Evolutionary conservation across 2,113 vertebrate species (phyloP).

Genomic region (Tachysurus vachellii): DNA sequence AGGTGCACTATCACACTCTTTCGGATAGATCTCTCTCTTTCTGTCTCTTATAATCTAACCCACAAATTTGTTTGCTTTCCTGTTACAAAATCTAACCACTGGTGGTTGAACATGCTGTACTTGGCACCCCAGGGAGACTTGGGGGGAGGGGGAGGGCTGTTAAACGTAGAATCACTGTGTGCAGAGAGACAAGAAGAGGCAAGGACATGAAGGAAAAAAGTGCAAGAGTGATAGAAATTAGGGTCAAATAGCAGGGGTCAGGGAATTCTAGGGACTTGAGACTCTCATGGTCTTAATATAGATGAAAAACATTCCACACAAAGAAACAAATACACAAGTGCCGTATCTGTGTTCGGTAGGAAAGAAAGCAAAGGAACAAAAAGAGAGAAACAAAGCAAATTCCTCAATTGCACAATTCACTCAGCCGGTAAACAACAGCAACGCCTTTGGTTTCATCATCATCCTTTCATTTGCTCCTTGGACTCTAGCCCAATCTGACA

Average conservation of each 20-base stretch:
- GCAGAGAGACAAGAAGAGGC: background rate
- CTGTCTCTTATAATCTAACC: background rate
- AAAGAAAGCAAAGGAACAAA: background rate
- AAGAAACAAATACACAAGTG: background rate
- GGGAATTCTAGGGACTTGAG: constrained; percentile 19
- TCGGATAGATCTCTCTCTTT: background rate
- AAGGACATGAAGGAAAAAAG: background rate
- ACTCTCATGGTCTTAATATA: constrained; percentile 21
- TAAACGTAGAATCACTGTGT: background rate
- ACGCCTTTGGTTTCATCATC: constrained; percentile 25
- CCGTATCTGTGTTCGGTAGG: background rate
- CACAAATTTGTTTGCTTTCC: background rate
- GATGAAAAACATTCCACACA: background rate
- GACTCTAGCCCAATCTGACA: background rate
- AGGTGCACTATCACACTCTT: background rate
- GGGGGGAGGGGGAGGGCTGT: background rate
- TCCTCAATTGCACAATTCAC: constrained; percentile 18
- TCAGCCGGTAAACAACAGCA: constrained; percentile 37
- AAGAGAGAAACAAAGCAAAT: constrained; percentile 12
- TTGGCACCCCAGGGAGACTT: background rate
- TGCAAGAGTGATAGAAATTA: background rate
- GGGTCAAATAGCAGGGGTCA: constrained; percentile 30
- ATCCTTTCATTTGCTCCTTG: constrained; percentile 9
- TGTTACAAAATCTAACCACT: constrained; percentile 8
- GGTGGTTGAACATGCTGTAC: background rate